These are phyloP conservation scores for Tichodroma muraria DNA, from an alignment of 2,113 vertebrate species.

Conservation along the genomic window DNA sequence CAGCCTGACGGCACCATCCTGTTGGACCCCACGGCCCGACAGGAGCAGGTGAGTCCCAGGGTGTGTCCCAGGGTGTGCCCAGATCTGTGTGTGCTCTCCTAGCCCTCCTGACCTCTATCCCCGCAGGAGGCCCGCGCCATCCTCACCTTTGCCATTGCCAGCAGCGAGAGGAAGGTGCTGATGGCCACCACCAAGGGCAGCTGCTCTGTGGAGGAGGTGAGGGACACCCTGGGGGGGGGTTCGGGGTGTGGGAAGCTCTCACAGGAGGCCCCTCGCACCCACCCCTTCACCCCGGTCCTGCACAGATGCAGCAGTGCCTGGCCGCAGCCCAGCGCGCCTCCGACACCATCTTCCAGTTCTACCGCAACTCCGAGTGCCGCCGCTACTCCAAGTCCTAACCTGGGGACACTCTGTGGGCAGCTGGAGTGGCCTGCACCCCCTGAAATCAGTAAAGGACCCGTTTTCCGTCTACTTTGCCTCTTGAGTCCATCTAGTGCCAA, in stretches of 20 bases:
- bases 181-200: constrained; percentile 82
- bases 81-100: rapidly evolving
- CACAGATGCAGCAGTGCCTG: constrained; percentile 86
- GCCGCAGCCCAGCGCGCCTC: constrained; percentile 79
- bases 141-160: constrained; percentile 86
- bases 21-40: constrained; percentile 78
- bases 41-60: constrained; percentile 79
- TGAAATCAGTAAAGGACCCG: not conserved
- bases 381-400: constrained; percentile 82
- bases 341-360: constrained; percentile 84
- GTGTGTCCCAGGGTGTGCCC: not conserved
- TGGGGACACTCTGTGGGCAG: rapidly evolving
- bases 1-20: constrained; percentile 69
- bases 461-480: not conserved
- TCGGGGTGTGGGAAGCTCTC: too few species aligned
- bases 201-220: constrained; percentile 83
- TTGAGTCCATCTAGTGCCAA: rapidly evolving
- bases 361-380: constrained; percentile 78
- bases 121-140: constrained; percentile 81
- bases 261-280: too few species aligned
- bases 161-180: constrained; percentile 74
- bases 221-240: rapidly evolving
- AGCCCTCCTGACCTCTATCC: not conserved
- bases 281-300: rapidly evolving
- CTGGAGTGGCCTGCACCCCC: not conserved